Conservation (phyloP, 2,888 invertebrate species). For the Phasia obesa region DNA sequence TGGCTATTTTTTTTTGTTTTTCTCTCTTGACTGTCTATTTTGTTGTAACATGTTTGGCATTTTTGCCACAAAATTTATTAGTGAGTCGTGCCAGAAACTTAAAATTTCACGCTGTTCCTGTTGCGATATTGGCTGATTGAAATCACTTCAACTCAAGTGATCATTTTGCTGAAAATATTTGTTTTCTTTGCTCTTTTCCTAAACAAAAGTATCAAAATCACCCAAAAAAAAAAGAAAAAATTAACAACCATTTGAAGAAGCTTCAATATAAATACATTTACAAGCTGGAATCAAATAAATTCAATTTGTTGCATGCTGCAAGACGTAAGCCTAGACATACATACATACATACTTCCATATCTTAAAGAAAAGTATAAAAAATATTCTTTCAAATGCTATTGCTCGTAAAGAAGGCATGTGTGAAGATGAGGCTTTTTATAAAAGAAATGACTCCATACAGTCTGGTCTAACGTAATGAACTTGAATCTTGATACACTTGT, state of each 20-base stretch:
- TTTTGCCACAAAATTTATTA: slow-evolving; percentile 74
- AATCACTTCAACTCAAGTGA: slow-evolving; percentile 73
- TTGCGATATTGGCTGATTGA: slow-evolving; percentile 78
- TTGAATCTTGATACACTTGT: slow-evolving; percentile 70
- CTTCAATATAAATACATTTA: slow-evolving; percentile 57
- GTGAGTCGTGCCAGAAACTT: slow-evolving; percentile 67
- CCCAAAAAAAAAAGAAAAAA: slow-evolving; percentile 26
- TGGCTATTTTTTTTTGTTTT: not conserved
- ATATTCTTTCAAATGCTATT: not conserved
- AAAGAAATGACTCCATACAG: slow-evolving; percentile 59
- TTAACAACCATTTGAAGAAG: slow-evolving; percentile 68
- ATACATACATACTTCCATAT: not conserved
- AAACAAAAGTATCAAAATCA: slow-evolving; percentile 8
- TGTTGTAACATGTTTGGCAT: slow-evolving; percentile 67
- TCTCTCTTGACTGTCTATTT: slow-evolving; percentile 33
- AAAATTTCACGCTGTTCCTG: slow-evolving; percentile 71
- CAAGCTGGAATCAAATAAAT: slow-evolving; percentile 68
- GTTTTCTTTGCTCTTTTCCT: not conserved
- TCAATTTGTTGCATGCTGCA: slow-evolving; percentile 64
- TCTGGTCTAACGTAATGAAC: slow-evolving; percentile 60
- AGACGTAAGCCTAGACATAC: not conserved
- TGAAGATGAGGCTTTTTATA: not conserved
- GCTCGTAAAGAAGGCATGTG: not conserved
- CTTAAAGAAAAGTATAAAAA: not conserved
- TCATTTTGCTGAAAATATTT: slow-evolving; percentile 26